These are phyloP conservation scores for Pandemis cinnamomeana DNA, from an alignment of 2,888 invertebrate genomes.

Conservation along the genomic window DNA sequence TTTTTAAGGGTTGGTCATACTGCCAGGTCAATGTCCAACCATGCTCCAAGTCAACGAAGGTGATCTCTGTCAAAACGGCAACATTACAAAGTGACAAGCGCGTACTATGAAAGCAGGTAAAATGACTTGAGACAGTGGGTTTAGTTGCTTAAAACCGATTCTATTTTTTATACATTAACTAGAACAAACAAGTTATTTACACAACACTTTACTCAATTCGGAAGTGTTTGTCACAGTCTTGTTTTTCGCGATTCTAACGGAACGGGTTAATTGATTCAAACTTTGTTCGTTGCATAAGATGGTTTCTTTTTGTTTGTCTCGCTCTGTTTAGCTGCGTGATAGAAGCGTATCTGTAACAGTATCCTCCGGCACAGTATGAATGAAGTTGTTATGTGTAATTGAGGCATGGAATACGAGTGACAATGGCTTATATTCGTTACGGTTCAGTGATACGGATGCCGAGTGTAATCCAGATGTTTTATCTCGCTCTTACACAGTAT, in stretches of 20 bases:
- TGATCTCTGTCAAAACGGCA: too few relatives aligned
- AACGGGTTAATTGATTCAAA: constrained; percentile 46
- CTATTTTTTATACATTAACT: background rate
- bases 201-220: constrained; percentile 39
- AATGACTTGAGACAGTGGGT: background rate
- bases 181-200: constrained; percentile 36
- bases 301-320: constrained; percentile 43
- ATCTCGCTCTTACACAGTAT: background rate
- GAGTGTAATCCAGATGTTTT: background rate
- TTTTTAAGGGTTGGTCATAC: too few relatives aligned
- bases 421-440: background rate
- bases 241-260: constrained; percentile 35
- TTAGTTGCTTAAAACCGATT: constrained; percentile 15
- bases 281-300: constrained; percentile 43
- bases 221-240: constrained; percentile 38
- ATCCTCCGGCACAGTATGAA: constrained; percentile 24
- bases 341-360: constrained; percentile 29
- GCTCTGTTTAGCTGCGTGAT: constrained; percentile 41
- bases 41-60: too few relatives aligned
- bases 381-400: constrained; percentile 27
- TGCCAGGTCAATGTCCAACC: too few relatives aligned
- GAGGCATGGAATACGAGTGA: background rate
- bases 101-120: background rate
- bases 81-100: background rate
- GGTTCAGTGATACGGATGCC: background rate